phyloP scores from a whole-genome alignment of 2,113 vertebrate genomes.

The Cisticola juncidis region DNA sequence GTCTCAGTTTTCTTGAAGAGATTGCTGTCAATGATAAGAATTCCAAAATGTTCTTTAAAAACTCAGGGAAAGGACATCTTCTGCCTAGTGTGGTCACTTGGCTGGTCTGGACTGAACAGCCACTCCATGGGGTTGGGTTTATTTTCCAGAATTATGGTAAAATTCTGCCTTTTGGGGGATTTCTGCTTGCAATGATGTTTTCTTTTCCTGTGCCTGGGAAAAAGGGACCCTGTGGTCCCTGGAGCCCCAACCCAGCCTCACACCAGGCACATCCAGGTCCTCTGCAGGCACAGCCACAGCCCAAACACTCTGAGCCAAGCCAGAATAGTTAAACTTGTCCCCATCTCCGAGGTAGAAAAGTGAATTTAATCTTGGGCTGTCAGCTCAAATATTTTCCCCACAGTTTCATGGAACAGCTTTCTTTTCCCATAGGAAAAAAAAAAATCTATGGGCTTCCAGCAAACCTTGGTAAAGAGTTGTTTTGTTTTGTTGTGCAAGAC shows the following conservation, averaged over 20 bases:
- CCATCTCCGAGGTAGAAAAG: conserved; percentile 28
- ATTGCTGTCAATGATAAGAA: fast-evolving
- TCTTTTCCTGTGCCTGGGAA: not conserved
- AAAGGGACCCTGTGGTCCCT: not conserved
- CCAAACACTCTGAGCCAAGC: conserved; percentile 26
- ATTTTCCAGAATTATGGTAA: not conserved
- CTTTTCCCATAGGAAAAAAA: conserved; percentile 54
- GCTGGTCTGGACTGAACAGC: not conserved
- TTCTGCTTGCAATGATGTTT: not conserved
- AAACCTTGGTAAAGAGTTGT: not conserved
- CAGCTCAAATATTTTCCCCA: conserved; percentile 43
- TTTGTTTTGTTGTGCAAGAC: conserved; percentile 50
- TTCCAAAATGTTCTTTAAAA: not conserved
- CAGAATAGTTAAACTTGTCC: conserved; percentile 36
- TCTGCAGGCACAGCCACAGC: conserved; percentile 8
- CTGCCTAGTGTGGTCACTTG: not conserved
- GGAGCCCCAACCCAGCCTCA: not conserved
- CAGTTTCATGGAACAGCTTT: not conserved
- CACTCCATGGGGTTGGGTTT: not conserved
- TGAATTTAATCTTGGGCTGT: conserved; percentile 43
- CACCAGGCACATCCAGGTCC: not conserved
- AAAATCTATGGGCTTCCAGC: not conserved
- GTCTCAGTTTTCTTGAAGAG: not conserved
- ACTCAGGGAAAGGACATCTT: not conserved
- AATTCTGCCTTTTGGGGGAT: not conserved